These are phyloP conservation scores for Drosophila guanche DNA, from an alignment of 1,140 invertebrate genomes.

Conservation along the genomic window DNA sequence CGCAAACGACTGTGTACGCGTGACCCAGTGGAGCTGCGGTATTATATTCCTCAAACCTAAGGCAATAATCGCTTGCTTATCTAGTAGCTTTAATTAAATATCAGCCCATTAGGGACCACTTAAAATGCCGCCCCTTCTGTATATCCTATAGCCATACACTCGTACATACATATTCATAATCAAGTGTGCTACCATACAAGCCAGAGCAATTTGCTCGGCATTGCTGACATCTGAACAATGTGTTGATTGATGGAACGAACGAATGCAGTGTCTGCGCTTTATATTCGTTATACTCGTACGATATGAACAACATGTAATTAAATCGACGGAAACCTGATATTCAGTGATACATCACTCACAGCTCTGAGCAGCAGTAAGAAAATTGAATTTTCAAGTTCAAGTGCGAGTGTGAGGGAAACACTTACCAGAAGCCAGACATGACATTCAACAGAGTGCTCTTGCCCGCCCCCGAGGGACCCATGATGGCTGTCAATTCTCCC, in stretches of 20 bases:
- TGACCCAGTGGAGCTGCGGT: too few relatives aligned
- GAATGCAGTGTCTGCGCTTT: conserved; percentile 30
- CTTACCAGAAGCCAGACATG: conserved; percentile 86
- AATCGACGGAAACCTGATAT: conserved; percentile 10
- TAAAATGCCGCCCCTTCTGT: too few relatives aligned
- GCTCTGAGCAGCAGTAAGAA: background rate
- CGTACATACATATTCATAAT: conserved; percentile 8
- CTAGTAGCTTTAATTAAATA: too few relatives aligned
- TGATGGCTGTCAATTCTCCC: conserved; percentile 88
- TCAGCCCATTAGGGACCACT: too few relatives aligned
- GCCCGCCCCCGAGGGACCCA: conserved; percentile 91
- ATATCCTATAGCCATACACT: too few relatives aligned
- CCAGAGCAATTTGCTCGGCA: conserved; percentile 22
- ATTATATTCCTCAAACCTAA: too few relatives aligned
- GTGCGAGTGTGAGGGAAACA: background rate
- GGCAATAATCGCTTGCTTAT: too few relatives aligned
- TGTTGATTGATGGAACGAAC: conserved; percentile 49
- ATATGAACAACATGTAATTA: conserved; percentile 26
- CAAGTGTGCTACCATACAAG: conserved; percentile 9
- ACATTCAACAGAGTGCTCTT: conserved; percentile 90
- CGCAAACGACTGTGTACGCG: too few relatives aligned
- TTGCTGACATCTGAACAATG: conserved; percentile 30
- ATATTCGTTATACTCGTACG: conserved; percentile 16
- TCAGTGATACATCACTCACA: conserved; percentile 17
- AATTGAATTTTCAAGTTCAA: conserved; percentile 16